Conservation (phyloP, 92 coral and sea anemone genomes). For the Virgularia gustaviana region DNA sequence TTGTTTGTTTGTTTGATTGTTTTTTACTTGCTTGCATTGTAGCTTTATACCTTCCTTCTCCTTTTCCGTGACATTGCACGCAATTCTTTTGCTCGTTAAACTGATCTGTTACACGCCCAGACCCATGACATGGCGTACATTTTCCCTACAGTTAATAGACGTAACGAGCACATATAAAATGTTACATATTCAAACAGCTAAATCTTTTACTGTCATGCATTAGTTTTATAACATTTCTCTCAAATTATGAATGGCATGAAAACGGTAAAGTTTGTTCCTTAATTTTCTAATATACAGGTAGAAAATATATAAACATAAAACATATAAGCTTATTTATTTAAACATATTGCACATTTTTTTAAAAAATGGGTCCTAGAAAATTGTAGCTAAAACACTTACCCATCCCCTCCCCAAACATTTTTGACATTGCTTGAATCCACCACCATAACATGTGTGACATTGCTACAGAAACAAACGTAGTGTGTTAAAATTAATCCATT, state of each 20-base stretch:
- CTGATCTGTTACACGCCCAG: not conserved
- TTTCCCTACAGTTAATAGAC: slow-evolving; percentile 2
- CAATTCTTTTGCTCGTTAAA: slow-evolving; percentile 1
- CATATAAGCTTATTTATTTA: not conserved
- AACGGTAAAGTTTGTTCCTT: too few species aligned
- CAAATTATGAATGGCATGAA: too few species aligned
- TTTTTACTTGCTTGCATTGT: too few species aligned
- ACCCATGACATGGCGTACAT: slow-evolving; percentile 1
- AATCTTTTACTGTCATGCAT: too few species aligned
- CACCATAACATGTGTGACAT: slow-evolving; percentile 78
- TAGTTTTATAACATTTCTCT: too few species aligned
- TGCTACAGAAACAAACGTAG: slow-evolving; percentile 51
- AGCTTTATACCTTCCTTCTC: slow-evolving; percentile 13
- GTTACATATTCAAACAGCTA: too few species aligned
- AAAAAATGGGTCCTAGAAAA: not conserved
- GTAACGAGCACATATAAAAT: too few species aligned
- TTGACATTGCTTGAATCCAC: slow-evolving; percentile 75
- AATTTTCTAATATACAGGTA: too few species aligned
- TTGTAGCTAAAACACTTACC: slow-evolving; percentile 47
- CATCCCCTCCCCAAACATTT: slow-evolving; percentile 80
- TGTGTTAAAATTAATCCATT: not conserved
- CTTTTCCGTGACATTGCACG: slow-evolving; percentile 14
- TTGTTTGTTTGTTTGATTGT: too few species aligned
- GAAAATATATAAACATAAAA: not conserved
- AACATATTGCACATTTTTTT: not conserved